Base-by-base conservation (phyloP, 1,140 invertebrate species). In the Zaprionus ornatus region DNA sequence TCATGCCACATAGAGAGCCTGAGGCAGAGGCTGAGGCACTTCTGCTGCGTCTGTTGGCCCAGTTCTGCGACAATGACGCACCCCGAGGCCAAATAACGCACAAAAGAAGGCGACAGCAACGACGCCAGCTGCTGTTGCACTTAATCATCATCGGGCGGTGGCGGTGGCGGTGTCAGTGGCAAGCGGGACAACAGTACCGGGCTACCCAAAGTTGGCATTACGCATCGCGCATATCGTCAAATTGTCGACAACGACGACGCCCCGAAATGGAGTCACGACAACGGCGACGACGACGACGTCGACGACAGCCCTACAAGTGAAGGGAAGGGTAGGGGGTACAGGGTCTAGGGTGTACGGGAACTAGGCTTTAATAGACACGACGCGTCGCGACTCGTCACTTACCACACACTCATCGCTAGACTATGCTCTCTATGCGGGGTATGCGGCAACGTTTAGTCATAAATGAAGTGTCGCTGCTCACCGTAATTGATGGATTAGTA, bases 131-230 rank as follows among this genome's bases (percentile, higher is more conserved):
- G 80, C 69, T 86, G 82, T 70, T 88, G 84, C 84, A 88, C 77
- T 87, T 87, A 87, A 87, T 87, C 84, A 87, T 87, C 74, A 65
- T n/a, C 27, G 60, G 56, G 52, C 21, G 19, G 54, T 57, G 35
- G 52, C 17, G 15, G 42, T 12, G 60, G 15, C 21, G 15, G 35
- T 19, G 9, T 37, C 40, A 32, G 13, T 27, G 29, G 13, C 57
- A 4, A 1, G 37, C 12, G 37, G 40, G 37, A 40, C 37, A 6
- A 40, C 37, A 40, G 15, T 40, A 40, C 45, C 52, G 40, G 80
- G 71, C 84, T 86, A 87, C 82, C 76, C 79, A 85, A 87, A 67
- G 76, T 86, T 86, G 79, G 68, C 72, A 87, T 88, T 88, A 88
- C 84, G 84, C 84, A 88, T 85, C 78, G 55, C 13, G 13, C 35